Conservation (phyloP, 2,888 invertebrate genomes). For the Athalia circularis region DNA sequence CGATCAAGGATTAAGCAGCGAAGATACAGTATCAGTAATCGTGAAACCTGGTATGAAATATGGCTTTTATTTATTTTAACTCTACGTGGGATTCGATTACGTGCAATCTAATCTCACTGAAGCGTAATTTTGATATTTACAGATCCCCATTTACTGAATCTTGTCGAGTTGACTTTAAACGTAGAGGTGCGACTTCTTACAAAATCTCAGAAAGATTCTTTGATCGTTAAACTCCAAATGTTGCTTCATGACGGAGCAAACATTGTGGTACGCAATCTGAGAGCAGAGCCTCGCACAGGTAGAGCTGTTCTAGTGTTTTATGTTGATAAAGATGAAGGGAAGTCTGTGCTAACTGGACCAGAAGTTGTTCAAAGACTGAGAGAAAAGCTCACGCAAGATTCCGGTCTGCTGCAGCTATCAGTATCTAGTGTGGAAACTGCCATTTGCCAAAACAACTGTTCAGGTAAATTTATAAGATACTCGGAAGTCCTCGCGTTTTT, state of each 20-base stretch:
- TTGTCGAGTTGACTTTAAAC: conserved; percentile 89
- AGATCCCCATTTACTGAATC: conserved; percentile 84
- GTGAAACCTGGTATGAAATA: conserved; percentile 80
- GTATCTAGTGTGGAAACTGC: conserved; percentile 87
- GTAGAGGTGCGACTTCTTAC: conserved; percentile 82
- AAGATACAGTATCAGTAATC: conserved; percentile 89
- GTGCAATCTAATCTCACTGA: background rate
- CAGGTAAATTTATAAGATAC: conserved; percentile 75
- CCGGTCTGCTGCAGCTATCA: conserved; percentile 83
- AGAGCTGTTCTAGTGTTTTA: conserved; percentile 81
- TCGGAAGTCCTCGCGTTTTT: background rate
- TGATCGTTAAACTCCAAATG: conserved; percentile 88
- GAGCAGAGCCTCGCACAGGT: conserved; percentile 75
- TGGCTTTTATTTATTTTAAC: background rate
- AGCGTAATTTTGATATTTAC: conserved; percentile 60
- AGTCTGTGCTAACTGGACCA: conserved; percentile 76
- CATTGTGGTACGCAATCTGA: conserved; percentile 73
- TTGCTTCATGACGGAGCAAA: conserved; percentile 85
- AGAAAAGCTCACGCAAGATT: conserved; percentile 82
- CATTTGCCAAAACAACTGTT: conserved; percentile 94
- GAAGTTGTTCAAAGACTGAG: conserved; percentile 82
- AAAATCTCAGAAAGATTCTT: conserved; percentile 83
- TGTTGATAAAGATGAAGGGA: conserved; percentile 77
- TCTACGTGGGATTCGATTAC: background rate
- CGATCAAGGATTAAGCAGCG: conserved; percentile 89